phyloP scores from a whole-genome alignment of 1,140 invertebrate genomes.

The Drosophila kanapiae region DNA sequence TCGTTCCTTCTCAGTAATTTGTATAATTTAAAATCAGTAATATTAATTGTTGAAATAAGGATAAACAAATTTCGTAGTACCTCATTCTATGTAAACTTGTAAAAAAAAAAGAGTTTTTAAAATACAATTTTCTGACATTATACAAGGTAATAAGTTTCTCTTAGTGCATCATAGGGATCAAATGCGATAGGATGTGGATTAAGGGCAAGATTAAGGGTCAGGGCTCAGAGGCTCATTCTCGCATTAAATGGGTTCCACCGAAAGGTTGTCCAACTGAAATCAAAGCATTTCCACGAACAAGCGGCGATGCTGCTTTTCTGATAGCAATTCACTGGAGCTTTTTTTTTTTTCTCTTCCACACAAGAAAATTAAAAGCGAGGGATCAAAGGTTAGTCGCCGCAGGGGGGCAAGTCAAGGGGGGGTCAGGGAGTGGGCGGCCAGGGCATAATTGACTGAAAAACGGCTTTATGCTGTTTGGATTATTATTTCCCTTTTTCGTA shows the following conservation, averaged over 20 bases:
- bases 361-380: slow-evolving; percentile 67
- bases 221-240: slow-evolving; percentile 32
- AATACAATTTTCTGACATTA: too few species aligned
- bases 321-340: slow-evolving; percentile 42
- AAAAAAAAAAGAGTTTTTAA: too few species aligned
- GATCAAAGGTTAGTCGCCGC: slow-evolving; percentile 60
- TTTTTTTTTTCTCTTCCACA: slow-evolving; percentile 23
- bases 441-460: slow-evolving; percentile 74
- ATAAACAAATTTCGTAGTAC: too few species aligned
- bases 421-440: slow-evolving; percentile 29
- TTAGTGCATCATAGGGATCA: background rate
- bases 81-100: background rate
- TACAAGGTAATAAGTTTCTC: background rate
- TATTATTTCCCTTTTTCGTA: slow-evolving; percentile 26
- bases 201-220: slow-evolving; percentile 36
- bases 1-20: too few species aligned
- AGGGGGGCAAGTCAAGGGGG: slow-evolving; percentile 2
- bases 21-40: too few species aligned
- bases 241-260: slow-evolving; percentile 64
- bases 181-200: slow-evolving; percentile 2
- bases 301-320: slow-evolving; percentile 27
- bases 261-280: slow-evolving; percentile 59
- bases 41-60: too few species aligned
- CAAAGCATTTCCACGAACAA: slow-evolving; percentile 50
- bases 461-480: slow-evolving; percentile 56